Percentiles rank a stretch among this genome's conserved stretches.
Evolutionary conservation across 2,113 vertebrate species (phyloP).

Genomic region (Pteruthius melanotis): DNA sequence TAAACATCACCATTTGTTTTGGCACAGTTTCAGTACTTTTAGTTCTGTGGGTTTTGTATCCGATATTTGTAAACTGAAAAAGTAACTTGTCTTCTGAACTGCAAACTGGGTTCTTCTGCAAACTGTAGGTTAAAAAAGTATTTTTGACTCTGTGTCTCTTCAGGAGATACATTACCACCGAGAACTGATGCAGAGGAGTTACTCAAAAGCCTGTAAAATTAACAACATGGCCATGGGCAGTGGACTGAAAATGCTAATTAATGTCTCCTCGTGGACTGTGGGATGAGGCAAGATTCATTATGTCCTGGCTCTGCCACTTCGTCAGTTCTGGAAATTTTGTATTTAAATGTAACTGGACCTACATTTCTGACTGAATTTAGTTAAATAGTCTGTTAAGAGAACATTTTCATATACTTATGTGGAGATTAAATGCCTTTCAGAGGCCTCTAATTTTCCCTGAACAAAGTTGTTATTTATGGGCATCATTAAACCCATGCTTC

Average conservation of each 20-base stretch:
- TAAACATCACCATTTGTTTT: neutral
- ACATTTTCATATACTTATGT: neutral
- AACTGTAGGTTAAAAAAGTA: neutral
- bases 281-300: constrained; percentile 51
- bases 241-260: constrained; percentile 53
- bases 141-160: neutral
- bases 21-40: neutral
- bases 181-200: constrained; percentile 39
- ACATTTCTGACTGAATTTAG: neutral
- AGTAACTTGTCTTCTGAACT: neutral
- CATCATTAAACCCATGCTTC: neutral
- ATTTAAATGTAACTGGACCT: neutral
- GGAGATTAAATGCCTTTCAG: neutral
- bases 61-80: neutral
- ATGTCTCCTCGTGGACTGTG: constrained; percentile 1
- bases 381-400: neutral
- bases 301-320: neutral
- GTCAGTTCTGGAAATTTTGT: constrained; percentile 3
- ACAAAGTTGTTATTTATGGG: neutral
- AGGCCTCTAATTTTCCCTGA: neutral
- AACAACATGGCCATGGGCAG: constrained; percentile 6
- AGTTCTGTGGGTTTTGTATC: neutral
- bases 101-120: neutral
- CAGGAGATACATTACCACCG: neutral
- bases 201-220: constrained; percentile 44